Evolutionary conservation across 2,888 invertebrate species (phyloP), one percentile per base, ranked within the genome.

Genomic region (Lypha dubia): DNA sequence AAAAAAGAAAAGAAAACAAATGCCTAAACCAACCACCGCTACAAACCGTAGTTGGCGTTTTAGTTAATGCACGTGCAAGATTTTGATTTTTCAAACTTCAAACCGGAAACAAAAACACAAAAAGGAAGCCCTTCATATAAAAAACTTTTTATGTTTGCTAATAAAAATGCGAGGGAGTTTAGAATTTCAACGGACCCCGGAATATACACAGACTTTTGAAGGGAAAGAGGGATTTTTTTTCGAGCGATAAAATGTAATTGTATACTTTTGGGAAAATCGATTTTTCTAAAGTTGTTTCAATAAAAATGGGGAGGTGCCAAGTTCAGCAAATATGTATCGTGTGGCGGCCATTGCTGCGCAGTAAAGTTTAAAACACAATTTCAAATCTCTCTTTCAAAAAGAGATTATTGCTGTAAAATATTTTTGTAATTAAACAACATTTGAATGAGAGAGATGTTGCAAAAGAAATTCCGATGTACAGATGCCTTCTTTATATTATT

Each of bases 181-280:
- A 28, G 56, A 44, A 32, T 68, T 67, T 38, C 75, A 68, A 17
- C n/a, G 6, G 20, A 4, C 44, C 32, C 9, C 44, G 41, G 70
- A 4, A n/a, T n/a, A n/a, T 38, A 32, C 17, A 24, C 17, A 65
- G 65, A 44, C 9, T 1, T 20, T 76, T n/a, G n/a, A n/a, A 32
- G 77, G 46, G 62, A 46, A 41, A 38, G 68, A 41, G 67, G 38
- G 20, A 53, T 2, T 49, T 24, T 60, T 20, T 60, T 17, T 60
- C 5, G n/a, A 41, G 38, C 11, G 32, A 6, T 49, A 8, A 32
- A 65, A 41, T 53, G 82, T 58, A 86, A 86, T 53, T 70, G 68
- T 85, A 87, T 86, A 83, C 75, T 9, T 73, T 83, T 87, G 84
- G 80, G 83, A 86, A 87, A 87, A 87, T 87, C 87, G 85, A 87